Evolutionary conservation across 1,140 invertebrate species (phyloP).

Genomic region (Apis cerana): DNA sequence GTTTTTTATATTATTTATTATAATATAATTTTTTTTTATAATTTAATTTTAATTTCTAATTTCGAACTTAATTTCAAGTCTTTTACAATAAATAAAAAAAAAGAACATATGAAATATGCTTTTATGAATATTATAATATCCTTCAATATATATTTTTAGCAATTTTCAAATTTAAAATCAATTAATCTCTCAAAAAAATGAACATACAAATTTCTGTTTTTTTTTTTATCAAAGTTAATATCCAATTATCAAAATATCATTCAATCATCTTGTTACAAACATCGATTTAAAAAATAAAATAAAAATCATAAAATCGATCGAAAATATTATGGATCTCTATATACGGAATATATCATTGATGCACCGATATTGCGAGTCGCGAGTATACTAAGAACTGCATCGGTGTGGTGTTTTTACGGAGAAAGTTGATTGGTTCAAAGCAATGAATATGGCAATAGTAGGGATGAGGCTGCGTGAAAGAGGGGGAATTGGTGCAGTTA

Average conservation of each 20-base stretch:
- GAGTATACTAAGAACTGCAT: conserved; percentile 2
- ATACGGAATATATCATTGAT: conserved; percentile 6
- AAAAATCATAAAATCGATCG: not conserved
- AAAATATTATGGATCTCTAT: conserved; percentile 7
- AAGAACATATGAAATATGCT: not conserved
- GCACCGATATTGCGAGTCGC: not conserved
- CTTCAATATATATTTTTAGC: too few species aligned
- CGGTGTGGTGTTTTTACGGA: not conserved
- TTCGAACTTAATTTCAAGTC: not conserved
- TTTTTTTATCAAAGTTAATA: not conserved
- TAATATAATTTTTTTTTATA: too few species aligned
- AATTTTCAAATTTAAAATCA: not conserved
- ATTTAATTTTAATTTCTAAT: too few species aligned
- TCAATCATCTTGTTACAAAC: not conserved
- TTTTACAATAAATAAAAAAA: not conserved
- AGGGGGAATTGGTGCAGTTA: not conserved
- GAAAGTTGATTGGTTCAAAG: conserved; percentile 42
- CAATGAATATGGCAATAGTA: not conserved
- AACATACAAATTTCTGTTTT: not conserved
- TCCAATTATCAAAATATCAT: not conserved
- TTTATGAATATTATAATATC: too few species aligned
- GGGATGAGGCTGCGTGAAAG: not conserved
- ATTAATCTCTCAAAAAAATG: not conserved
- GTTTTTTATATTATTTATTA: not conserved
- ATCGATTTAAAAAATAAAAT: not conserved